Evolutionary conservation across 2,888 invertebrate species (phyloP).

Genomic region (Empis livida): DNA sequence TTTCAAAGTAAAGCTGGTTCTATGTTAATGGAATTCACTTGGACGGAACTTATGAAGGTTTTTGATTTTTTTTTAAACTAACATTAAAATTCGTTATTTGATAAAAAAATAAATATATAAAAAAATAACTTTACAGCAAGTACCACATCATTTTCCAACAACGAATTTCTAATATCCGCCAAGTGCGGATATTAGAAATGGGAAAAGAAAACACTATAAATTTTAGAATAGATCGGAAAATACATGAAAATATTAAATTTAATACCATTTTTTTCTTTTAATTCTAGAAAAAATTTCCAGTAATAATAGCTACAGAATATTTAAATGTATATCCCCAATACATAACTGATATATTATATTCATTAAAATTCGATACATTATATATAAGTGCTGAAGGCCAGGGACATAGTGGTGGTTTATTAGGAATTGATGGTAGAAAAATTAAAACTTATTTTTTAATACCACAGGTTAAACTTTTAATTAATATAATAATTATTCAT

Average conservation of each 20-base stretch:
- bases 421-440: background rate
- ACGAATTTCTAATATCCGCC: too few species aligned
- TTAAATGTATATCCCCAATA: background rate
- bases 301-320: background rate
- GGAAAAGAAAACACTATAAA: too few species aligned
- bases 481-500: background rate
- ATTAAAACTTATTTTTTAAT: background rate
- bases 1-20: conserved; percentile 54
- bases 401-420: background rate
- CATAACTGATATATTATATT: background rate
- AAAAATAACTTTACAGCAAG: too few species aligned
- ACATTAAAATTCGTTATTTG: too few species aligned
- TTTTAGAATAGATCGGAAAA: too few species aligned
- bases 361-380: background rate
- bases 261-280: too few species aligned
- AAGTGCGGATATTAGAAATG: too few species aligned
- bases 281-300: background rate
- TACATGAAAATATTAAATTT: too few species aligned
- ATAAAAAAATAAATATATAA: too few species aligned
- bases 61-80: too few species aligned
- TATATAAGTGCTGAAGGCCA: background rate
- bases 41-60: conserved; percentile 44
- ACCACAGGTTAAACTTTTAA: background rate
- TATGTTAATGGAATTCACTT: conserved; percentile 44
- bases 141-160: too few species aligned